Conservation (phyloP, 2,113 vertebrate species). For the Tinamus guttatus region DNA sequence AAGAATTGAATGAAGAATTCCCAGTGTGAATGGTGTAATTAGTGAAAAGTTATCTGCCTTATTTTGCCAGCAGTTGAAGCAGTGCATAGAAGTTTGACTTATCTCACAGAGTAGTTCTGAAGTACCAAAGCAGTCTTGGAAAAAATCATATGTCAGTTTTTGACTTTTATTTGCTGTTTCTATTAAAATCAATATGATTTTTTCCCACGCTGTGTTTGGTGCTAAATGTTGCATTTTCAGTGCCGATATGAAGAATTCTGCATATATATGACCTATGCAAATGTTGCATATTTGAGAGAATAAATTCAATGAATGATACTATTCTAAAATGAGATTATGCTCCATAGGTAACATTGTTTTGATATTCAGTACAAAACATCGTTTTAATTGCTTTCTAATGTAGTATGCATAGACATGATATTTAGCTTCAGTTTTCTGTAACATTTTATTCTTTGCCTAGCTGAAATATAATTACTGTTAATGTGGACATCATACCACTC, state of each 20-base stretch:
- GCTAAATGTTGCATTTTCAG: neutral
- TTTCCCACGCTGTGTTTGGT: fast-evolving
- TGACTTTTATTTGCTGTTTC: neutral
- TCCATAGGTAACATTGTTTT: neutral
- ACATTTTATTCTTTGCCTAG: neutral
- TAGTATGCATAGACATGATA: fast-evolving
- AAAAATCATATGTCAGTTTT: neutral
- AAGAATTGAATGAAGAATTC: neutral
- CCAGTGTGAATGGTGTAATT: neutral
- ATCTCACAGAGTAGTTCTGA: neutral
- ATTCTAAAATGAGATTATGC: neutral
- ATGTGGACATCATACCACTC: neutral
- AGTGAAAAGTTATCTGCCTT: neutral
- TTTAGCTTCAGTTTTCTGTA: neutral
- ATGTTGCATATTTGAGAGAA: neutral
- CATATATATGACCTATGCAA: neutral
- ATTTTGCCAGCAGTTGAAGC: neutral
- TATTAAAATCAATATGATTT: too few relatives aligned
- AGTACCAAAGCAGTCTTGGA: neutral
- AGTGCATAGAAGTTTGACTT: neutral
- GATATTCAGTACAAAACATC: neutral
- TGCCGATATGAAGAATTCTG: neutral
- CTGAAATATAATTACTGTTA: neutral
- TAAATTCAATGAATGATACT: neutral
- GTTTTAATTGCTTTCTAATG: neutral